These are phyloP conservation scores for Philereme vetulata DNA, from an alignment of 2,888 invertebrate genomes.

Conservation along the genomic window DNA sequence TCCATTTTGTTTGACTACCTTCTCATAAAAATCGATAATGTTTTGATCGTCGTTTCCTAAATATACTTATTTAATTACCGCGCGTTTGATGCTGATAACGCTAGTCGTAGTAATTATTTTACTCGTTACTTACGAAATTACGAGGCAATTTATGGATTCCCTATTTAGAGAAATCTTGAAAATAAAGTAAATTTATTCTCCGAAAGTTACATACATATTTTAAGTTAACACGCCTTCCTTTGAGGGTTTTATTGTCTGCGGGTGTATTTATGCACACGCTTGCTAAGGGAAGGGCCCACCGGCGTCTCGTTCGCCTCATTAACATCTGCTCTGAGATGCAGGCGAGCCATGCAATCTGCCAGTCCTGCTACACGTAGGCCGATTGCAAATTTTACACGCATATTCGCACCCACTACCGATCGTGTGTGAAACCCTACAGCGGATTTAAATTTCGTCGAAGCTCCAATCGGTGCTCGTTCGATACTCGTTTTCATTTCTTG, in stretches of 20 bases:
- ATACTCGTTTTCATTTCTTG: slow-evolving; percentile 28
- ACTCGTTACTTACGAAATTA: not conserved
- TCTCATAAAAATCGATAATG: slow-evolving; percentile 18
- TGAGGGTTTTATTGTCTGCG: slow-evolving; percentile 7
- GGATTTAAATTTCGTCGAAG: slow-evolving; percentile 64
- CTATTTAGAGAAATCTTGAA: not conserved
- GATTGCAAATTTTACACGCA: slow-evolving; percentile 67
- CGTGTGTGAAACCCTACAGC: slow-evolving; percentile 54
- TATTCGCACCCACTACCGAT: slow-evolving; percentile 54
- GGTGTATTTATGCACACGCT: slow-evolving; percentile 18
- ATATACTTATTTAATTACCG: not conserved
- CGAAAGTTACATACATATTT: not conserved
- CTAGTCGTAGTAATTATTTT: not conserved
- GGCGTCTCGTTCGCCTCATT: slow-evolving; percentile 60
- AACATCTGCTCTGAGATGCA: slow-evolving; percentile 66
- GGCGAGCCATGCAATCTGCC: slow-evolving; percentile 34
- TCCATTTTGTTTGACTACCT: slow-evolving; percentile 47
- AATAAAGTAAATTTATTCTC: not conserved
- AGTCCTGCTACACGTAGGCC: slow-evolving; percentile 22
- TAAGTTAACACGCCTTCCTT: slow-evolving; percentile 9
- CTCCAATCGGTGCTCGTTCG: slow-evolving; percentile 27
- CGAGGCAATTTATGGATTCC: not conserved
- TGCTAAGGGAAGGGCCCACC: slow-evolving; percentile 23
- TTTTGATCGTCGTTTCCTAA: not conserved
- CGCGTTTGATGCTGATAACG: slow-evolving; percentile 5